Evolutionary conservation across 2,113 vertebrate species (phyloP).

Genomic region (Oncorhynchus tshawytscha): DNA sequence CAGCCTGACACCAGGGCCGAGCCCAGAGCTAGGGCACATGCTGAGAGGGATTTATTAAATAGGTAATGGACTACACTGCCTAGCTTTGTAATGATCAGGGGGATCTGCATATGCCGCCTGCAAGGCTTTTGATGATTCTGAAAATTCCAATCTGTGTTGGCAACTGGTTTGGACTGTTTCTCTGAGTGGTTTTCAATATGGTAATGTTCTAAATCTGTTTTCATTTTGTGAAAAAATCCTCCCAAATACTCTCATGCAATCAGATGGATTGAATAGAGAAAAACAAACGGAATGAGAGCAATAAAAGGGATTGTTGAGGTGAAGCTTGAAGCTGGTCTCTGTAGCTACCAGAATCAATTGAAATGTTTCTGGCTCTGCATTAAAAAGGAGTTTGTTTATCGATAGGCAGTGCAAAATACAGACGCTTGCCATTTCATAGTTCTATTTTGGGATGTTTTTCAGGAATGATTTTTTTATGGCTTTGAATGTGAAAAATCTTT

Average conservation of each 20-base stretch:
- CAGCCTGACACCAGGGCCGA: not conserved
- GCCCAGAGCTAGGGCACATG: not conserved
- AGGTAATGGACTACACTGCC: slow-evolving; percentile 38
- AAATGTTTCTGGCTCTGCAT: not conserved
- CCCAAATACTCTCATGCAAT: slow-evolving; percentile 15
- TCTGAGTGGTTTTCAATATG: slow-evolving; percentile 10
- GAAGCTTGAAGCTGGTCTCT: not conserved
- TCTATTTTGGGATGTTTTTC: not conserved
- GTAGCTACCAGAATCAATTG: not conserved
- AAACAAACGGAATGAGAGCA: slow-evolving; percentile 8
- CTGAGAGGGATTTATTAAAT: slow-evolving; percentile 34
- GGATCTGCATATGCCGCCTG: slow-evolving; percentile 1
- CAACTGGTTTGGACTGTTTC: slow-evolving; percentile 17
- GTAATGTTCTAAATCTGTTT: slow-evolving; percentile 36
- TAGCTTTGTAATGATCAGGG: slow-evolving; percentile 48
- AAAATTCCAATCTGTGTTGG: slow-evolving; percentile 31
- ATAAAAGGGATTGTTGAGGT: not conserved
- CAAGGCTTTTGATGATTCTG: slow-evolving; percentile 32
- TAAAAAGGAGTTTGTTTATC: not conserved
- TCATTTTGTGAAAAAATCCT: slow-evolving; percentile 5
- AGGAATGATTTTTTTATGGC: not conserved
- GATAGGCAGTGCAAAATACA: not conserved
- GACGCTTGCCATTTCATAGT: not conserved
- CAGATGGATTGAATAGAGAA: slow-evolving; percentile 27
- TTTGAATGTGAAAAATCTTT: not conserved